phyloP scores from a whole-genome alignment of 2,113 vertebrate species.

The Nematolebias whitei region DNA sequence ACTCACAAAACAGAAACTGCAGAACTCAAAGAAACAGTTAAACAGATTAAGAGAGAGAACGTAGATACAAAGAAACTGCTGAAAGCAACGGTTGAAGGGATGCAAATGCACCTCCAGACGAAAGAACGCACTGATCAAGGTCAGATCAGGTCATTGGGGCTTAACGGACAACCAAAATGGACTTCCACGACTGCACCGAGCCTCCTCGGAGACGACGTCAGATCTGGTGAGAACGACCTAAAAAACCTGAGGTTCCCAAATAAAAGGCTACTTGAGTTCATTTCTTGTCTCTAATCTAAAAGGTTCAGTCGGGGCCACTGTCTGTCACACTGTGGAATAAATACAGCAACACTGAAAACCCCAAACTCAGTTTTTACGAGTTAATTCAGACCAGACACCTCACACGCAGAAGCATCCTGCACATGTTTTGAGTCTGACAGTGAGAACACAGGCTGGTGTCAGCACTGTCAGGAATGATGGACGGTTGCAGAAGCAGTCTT shows the following conservation, averaged over 20 bases:
- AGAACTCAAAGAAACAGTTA: conserved; percentile 25
- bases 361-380: background rate
- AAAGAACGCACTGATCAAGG: background rate
- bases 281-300: background rate
- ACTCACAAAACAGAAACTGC: conserved; percentile 21
- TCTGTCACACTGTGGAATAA: too few relatives aligned
- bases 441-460: too few relatives aligned
- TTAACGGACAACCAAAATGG: conserved; percentile 14
- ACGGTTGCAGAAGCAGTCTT: too few relatives aligned
- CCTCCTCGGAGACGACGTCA: background rate
- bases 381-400: too few relatives aligned
- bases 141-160: background rate
- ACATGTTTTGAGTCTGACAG: too few relatives aligned
- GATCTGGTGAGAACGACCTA: conserved; percentile 26
- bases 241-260: background rate
- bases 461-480: background rate
- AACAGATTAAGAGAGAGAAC: conserved; percentile 26
- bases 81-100: conserved; percentile 1
- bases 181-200: background rate
- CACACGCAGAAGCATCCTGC: too few relatives aligned
- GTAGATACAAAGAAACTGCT: conserved; percentile 22
- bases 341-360: too few relatives aligned
- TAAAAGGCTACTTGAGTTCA: background rate
- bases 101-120: conserved; percentile 12
- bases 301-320: too few relatives aligned